Evolutionary conservation across 2,113 vertebrate species (phyloP), one percentile per base, ranked within the genome.

Genomic region (Carettochelys insculpta): DNA sequence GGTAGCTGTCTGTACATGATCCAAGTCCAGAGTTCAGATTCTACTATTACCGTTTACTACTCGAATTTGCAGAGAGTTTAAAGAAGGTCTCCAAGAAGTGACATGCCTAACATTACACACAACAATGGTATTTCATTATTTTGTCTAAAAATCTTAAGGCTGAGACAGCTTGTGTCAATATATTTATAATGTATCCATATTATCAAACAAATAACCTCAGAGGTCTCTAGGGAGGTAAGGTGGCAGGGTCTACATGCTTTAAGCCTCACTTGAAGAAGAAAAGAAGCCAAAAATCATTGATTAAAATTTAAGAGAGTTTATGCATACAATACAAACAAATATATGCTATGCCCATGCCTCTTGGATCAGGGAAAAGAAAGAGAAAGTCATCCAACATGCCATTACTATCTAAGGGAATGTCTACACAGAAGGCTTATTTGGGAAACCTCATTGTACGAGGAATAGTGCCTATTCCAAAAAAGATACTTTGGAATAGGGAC

Each of bases 251-350:
- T 7, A 11, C 71, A 65, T 0, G 0, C 6, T 78, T 87, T 83
- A 75, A 83, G 53, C 16, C 83, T 34, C 29, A n/a, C 20, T 92
- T 90, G 73, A n/a, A 11, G 79, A 20, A 90, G 3, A 9, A 83
- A 88, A 93, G n/a, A 90, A 79, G 2, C 9, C 54, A 34, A 79
- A n/a, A 2, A 52, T 92, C 90, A 79, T 31, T 52, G 50, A 95
- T 94, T 29, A 85, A n/a, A 91, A 89, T 91, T 4, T 79, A 91
- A 38, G 91, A 88, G 50, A 80, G 50, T 90, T 90, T 79, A 91
- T 71, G 13, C 31, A 91, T 68, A 27, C 34, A 38, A 38, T 68
- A 75, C 22, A 53, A n/a, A 83, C 9, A 87, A 83, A 90, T 41
- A 52, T 3, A 10, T n/a, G 78, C 8, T 7, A 61, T 73, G 88